Base-by-base conservation (phyloP, 2,888 invertebrate genomes). In the Halocaridina rubra region DNA sequence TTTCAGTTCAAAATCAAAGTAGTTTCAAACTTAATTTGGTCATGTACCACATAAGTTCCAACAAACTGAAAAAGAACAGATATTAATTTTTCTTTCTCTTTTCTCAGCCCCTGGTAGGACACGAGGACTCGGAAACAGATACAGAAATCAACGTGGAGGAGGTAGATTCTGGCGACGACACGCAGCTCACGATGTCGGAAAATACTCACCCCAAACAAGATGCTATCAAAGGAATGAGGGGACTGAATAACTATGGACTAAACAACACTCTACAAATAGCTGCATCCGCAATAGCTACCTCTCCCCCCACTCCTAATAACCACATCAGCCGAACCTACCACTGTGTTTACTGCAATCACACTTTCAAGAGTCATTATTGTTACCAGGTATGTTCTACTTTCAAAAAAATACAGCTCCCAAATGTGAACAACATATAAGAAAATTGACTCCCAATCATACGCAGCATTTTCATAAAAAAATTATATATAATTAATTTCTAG, bases 311-410 rank as follows among this genome's bases (percentile, higher is more conserved):
- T 3, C 80, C 79, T 7, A 74, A 67, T 57, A 84, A 69, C 75
- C 67, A 53, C n/a, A 46, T 89, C 39, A 84, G 46, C 88, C 87
- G 77, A 24, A 89, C 92, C 27, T 95, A 94, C 90, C 94, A 94
- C 0, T 95, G 95, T 89, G 92, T 94, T 19, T 95, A 95, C 89
- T 95, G 95, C 91, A 94, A 94, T 87, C 95, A 95, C 90, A 94
- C 94, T 8, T 95, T 96, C 90, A 95, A 95, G 90, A 96, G 96
- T 89, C 94, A 96, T 89, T 96, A 96, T 91, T 96, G 97, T 89
- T 96, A 96, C 90, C 94, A 96, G 84, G 88, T 88, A n/a, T 3
- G 22, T 19, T 4, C 16, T 19, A 29, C 10, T 7, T 33, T 30
- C n/a, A n/a, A n/a, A n/a, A n/a, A n/a, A n/a, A n/a, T n/a, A n/a